Percentiles rank a stretch among this genome's conserved stretches.
phyloP scores from a whole-genome alignment of 2,113 vertebrate genomes.

The Lynx canadensis region DNA sequence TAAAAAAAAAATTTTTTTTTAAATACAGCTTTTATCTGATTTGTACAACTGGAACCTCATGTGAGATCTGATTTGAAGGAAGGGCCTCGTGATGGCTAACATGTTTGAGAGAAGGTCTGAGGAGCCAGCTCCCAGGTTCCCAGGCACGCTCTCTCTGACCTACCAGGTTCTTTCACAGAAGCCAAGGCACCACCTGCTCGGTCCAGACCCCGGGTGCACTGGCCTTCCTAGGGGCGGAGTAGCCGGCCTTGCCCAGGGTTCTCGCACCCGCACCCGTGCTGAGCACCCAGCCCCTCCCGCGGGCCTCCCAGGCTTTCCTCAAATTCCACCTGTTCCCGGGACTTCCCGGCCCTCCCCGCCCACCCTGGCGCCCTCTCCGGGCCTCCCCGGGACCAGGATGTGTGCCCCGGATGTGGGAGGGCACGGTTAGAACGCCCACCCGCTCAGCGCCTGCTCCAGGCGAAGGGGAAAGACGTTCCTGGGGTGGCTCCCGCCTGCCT shows the following conservation, averaged over 20 bases:
- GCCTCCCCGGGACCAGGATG: not conserved
- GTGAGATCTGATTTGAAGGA: not conserved
- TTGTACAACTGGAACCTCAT: not conserved
- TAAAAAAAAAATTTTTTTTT: too few relatives aligned
- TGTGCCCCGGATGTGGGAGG: not conserved
- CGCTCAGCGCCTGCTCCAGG: accelerated
- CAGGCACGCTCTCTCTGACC: accelerated
- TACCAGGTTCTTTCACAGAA: not conserved
- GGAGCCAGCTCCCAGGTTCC: not conserved
- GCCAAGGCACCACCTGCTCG: not conserved
- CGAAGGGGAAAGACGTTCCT: not conserved
- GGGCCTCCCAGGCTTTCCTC: not conserved
- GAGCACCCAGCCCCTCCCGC: not conserved
- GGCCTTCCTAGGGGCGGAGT: not conserved
- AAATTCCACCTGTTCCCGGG: not conserved
- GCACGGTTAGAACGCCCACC: not conserved
- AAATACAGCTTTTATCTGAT: not conserved
- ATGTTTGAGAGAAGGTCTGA: not conserved
- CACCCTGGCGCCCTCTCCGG: accelerated
- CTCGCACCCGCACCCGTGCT: accelerated
- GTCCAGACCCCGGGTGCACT: accelerated
- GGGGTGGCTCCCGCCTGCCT: not conserved
- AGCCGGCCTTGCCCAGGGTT: accelerated
- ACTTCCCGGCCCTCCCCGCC: not conserved
- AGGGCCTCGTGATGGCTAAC: not conserved